phyloP scores from a whole-genome alignment of 2,888 invertebrate species.

The Calliphora vomitoria region DNA sequence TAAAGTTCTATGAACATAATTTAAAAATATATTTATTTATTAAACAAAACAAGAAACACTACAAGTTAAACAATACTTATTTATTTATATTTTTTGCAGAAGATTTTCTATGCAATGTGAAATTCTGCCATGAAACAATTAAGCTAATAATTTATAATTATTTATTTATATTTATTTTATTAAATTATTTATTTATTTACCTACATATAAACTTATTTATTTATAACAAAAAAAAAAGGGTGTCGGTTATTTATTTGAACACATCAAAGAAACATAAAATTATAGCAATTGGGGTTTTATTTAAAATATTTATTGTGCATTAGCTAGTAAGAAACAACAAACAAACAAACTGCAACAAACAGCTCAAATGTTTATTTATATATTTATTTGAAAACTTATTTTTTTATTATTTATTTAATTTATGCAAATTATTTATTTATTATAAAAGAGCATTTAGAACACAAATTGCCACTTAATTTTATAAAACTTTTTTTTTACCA shows the following conservation, averaged over 20 bases:
- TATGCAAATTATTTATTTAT: slow-evolving; percentile 72
- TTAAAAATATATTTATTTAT: slow-evolving; percentile 12
- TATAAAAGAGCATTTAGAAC: slow-evolving; percentile 66
- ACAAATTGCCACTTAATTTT: slow-evolving; percentile 51
- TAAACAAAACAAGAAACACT: background rate
- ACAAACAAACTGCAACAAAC: background rate
- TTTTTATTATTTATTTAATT: slow-evolving; percentile 62
- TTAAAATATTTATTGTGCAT: slow-evolving; percentile 8
- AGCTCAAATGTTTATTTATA: slow-evolving; percentile 64
- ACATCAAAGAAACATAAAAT: slow-evolving; percentile 19
- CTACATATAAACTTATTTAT: slow-evolving; percentile 34
- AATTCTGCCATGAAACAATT: slow-evolving; percentile 63
- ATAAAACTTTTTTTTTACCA: slow-evolving; percentile 26
- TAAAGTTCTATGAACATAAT: slow-evolving; percentile 52
- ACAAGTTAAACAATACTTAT: background rate
- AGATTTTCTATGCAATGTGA: slow-evolving; percentile 16
- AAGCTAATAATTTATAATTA: slow-evolving; percentile 7
- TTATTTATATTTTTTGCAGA: slow-evolving; percentile 14
- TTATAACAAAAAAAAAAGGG: slow-evolving; percentile 42
- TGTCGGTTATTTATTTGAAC: slow-evolving; percentile 67
- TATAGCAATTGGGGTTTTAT: slow-evolving; percentile 45
- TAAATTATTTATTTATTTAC: slow-evolving; percentile 18
- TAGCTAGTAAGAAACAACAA: slow-evolving; percentile 21
- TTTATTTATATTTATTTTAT: slow-evolving; percentile 12
- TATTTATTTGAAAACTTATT: slow-evolving; percentile 57